Conservation (phyloP, 2,113 vertebrate genomes). For the Eleginops maclovinus region DNA sequence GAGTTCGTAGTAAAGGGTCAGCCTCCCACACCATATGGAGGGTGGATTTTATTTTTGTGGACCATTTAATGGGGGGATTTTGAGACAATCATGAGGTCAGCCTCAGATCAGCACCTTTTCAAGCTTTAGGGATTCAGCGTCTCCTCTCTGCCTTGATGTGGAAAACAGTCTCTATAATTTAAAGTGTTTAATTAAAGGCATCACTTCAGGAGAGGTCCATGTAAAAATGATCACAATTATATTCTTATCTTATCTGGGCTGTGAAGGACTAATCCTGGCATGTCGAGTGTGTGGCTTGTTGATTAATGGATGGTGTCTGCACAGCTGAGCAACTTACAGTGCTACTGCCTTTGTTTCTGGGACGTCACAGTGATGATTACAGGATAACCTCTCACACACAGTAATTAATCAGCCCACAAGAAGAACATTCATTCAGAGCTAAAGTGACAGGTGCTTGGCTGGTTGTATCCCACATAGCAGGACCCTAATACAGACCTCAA, state of each 20-base stretch:
- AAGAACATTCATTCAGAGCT: conserved; percentile 45
- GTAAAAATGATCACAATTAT: conserved; percentile 14
- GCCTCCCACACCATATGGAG: conserved; percentile 24
- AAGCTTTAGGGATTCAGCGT: conserved; percentile 1
- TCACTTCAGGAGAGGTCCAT: conserved; percentile 8
- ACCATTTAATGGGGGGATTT: conserved; percentile 39
- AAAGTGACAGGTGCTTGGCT: conserved; percentile 64
- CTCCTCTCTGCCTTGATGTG: neutral
- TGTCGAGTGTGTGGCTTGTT: conserved; percentile 34
- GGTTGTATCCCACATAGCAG: conserved; percentile 30
- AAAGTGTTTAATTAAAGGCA: conserved; percentile 3
- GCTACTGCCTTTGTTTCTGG: conserved; percentile 52
- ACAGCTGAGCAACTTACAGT: conserved; percentile 48
- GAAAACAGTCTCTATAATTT: conserved; percentile 3
- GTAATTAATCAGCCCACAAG: conserved; percentile 74
- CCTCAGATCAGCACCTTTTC: conserved; percentile 14
- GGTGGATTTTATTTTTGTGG: conserved; percentile 24
- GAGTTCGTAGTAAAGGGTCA: conserved; percentile 36
- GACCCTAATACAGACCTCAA: conserved; percentile 51
- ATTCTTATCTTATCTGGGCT: conserved; percentile 19
- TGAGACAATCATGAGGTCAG: conserved; percentile 19
- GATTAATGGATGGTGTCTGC: conserved; percentile 68
- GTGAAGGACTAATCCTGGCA: conserved; percentile 13
- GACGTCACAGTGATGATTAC: conserved; percentile 66
- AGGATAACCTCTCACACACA: conserved; percentile 68